Evolutionary conservation across 2,888 invertebrate species (phyloP), one percentile per base, ranked within the genome.

Genomic region (Melanophora roralis): DNA sequence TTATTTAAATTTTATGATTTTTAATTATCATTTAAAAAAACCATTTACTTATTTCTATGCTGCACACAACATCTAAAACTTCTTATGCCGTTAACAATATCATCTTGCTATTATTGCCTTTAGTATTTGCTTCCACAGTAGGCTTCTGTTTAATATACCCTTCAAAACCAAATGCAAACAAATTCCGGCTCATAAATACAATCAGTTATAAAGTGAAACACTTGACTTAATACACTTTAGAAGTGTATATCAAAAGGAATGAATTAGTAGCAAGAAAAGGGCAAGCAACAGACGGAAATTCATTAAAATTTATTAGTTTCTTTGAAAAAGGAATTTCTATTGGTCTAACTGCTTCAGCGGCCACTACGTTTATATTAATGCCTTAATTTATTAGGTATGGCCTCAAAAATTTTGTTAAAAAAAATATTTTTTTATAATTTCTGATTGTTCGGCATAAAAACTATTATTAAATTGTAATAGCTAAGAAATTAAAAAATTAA

Each of bases 241-340:
- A 0, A 43, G 51, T 27, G 8, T 16, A 12, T 2, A 38, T n/a
- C 9, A 36, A 5, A 38, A 11, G 23, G 38, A 64, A 64, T 64
- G 49, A 38, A 23, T 64, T 23, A 14, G 14, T 6, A 53, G 32
- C 32, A 27, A 32, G 32, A 32, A 45, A 60, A 32, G 19, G 12
- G 19, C 43, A 19, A 32, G 45, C 60, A 60, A 60, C 19, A 23
- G 36, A 49, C 16, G 36, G 38, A 49, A 64, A 9, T 27, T 49
- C 36, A 64, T 64, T 64, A 23, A 64, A 64, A 49, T 51, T 49
- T 64, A 64, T 64, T 16, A 51, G 23, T 23, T 64, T 49, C 38
- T 49, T 49, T 64, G 16, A 19, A 45, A 59, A 40, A 62, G 16
- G 14, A 62, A 32, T 34, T 45, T 32, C 16, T 32, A 62, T 8